Percentiles rank a stretch among this genome's conserved stretches.
Evolutionary conservation across 2,888 invertebrate genomes (phyloP).

Genomic region (Lomographa bimaculata): DNA sequence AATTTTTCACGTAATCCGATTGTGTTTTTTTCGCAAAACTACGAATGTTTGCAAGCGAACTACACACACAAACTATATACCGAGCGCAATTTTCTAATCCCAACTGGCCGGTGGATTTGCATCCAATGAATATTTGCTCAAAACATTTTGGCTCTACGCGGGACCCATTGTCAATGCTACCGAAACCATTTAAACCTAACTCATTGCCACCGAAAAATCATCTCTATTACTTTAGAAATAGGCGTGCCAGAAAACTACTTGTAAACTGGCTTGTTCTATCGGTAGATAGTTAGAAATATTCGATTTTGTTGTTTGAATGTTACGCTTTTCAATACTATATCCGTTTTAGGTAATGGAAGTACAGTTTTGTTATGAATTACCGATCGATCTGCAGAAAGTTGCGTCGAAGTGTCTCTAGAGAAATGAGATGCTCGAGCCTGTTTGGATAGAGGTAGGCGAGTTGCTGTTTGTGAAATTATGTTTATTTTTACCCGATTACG

Average conservation of each 20-base stretch:
- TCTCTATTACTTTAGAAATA: slow-evolving; percentile 36
- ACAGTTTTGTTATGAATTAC: slow-evolving; percentile 32
- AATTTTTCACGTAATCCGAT: slow-evolving; percentile 30
- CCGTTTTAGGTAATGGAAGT: slow-evolving; percentile 32
- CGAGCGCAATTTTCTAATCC: slow-evolving; percentile 64
- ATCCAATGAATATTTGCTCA: slow-evolving; percentile 75
- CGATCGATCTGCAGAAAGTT: slow-evolving; percentile 13
- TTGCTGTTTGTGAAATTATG: too few relatives aligned
- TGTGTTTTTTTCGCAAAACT: slow-evolving; percentile 29
- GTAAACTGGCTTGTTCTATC: slow-evolving; percentile 30
- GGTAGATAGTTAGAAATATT: slow-evolving; percentile 43
- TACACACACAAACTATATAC: slow-evolving; percentile 38
- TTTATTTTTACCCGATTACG: slow-evolving; percentile 5
- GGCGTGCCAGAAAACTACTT: slow-evolving; percentile 10
- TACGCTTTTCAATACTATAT: slow-evolving; percentile 46
- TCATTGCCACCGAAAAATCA: slow-evolving; percentile 33
- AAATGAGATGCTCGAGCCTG: too few relatives aligned
- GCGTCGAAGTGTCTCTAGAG: too few relatives aligned
- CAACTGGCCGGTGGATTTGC: slow-evolving; percentile 64
- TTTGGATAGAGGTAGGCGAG: too few relatives aligned
- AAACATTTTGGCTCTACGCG: slow-evolving; percentile 66
- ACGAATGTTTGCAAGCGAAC: slow-evolving; percentile 31
- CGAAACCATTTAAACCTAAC: slow-evolving; percentile 38
- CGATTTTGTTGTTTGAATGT: slow-evolving; percentile 46
- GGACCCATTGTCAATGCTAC: slow-evolving; percentile 55